phyloP scores from a whole-genome alignment of 2,113 vertebrate species.

The Monopterus albus region DNA sequence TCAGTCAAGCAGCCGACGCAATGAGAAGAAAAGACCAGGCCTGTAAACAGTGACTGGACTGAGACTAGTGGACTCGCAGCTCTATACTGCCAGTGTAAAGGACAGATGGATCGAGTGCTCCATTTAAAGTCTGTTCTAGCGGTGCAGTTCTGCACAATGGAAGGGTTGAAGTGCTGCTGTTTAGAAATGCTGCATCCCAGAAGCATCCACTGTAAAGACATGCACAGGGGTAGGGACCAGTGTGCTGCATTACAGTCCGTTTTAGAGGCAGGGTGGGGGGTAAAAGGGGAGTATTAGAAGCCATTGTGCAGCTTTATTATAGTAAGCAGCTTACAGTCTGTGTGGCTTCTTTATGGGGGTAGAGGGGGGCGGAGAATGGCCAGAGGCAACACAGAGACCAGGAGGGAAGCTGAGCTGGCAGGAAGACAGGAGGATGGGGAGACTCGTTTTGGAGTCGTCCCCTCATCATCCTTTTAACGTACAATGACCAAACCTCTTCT shows the following conservation, averaged over 20 bases:
- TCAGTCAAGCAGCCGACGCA: constrained; percentile 27
- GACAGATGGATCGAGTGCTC: constrained; percentile 23
- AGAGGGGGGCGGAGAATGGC: constrained; percentile 11
- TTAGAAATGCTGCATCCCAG: neutral
- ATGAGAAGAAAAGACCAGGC: constrained; percentile 46
- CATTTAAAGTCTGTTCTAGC: constrained; percentile 20
- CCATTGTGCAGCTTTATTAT: constrained; percentile 64
- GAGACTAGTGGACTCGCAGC: constrained; percentile 13
- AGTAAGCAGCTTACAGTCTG: constrained; percentile 75
- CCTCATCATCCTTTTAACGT: neutral
- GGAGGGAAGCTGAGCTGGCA: constrained; percentile 8
- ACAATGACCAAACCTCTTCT: neutral
- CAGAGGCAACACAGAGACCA: constrained; percentile 29
- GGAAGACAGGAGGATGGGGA: neutral
- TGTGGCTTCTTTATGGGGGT: constrained; percentile 29
- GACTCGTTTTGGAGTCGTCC: neutral
- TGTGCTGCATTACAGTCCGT: constrained; percentile 29
- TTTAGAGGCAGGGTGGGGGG: constrained; percentile 40
- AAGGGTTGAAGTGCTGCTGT: neutral
- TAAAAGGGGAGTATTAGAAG: constrained; percentile 53
- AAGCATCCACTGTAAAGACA: neutral
- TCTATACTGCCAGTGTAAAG: constrained; percentile 20
- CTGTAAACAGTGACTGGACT: constrained; percentile 24
- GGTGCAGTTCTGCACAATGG: neutral
- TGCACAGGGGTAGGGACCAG: constrained; percentile 16